These are phyloP conservation scores for Erythrolamprus reginae DNA, from an alignment of 2,113 vertebrate species.

Conservation along the genomic window DNA sequence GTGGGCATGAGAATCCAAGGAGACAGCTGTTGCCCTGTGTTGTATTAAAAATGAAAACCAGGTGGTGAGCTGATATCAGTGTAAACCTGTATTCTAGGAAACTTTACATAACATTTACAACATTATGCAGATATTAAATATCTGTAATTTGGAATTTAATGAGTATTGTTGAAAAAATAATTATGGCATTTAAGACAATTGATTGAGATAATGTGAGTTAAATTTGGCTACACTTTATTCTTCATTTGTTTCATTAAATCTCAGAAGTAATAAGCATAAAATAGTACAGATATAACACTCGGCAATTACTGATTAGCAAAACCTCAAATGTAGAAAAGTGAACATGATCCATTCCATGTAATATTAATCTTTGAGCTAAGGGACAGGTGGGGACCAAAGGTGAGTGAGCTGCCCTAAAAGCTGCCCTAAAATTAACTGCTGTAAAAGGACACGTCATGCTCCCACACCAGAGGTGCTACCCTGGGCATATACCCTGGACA, in stretches of 20 bases:
- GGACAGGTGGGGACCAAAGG: too few species aligned
- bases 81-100: neutral
- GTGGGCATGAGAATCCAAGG: neutral
- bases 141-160: neutral
- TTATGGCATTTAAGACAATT: neutral
- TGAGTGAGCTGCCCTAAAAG: too few species aligned
- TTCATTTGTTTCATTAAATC: neutral
- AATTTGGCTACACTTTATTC: slow-evolving; percentile 1
- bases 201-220: slow-evolving; percentile 7
- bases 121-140: neutral
- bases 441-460: too few species aligned
- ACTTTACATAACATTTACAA: neutral
- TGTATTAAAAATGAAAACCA: neutral
- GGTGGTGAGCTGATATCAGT: neutral
- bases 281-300: neutral
- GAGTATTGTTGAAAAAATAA: neutral
- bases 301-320: neutral
- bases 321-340: slow-evolving; percentile 23
- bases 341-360: neutral
- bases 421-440: too few species aligned
- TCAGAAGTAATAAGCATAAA: neutral
- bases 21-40: neutral
- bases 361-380: too few species aligned
- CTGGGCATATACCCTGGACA: too few species aligned
- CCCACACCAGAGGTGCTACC: too few species aligned